Evolutionary conservation across 2,888 invertebrate species (phyloP).

Genomic region (Rhagonycha fulva): DNA sequence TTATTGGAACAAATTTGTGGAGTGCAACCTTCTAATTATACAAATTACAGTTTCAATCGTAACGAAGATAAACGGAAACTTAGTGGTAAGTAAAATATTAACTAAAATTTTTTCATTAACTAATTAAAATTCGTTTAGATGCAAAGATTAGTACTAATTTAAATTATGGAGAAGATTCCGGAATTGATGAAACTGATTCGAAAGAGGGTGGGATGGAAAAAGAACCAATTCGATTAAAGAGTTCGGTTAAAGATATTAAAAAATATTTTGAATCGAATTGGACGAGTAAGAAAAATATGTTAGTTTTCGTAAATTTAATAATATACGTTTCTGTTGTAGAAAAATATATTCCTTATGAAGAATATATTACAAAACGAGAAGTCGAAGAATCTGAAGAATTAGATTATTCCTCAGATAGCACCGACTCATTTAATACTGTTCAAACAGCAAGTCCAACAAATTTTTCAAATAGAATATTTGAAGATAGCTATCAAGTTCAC

Average conservation of each 20-base stretch:
- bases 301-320: neutral
- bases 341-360: conserved; percentile 2
- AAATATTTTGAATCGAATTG: conserved; percentile 1
- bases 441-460: neutral
- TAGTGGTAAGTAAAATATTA: neutral
- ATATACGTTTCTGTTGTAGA: neutral
- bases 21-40: neutral
- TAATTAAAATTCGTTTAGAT: neutral
- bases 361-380: neutral
- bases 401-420: neutral
- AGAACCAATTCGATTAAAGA: neutral
- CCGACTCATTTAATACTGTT: neutral
- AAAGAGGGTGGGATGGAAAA: neutral
- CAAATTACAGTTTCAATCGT: neutral
- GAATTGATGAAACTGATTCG: neutral
- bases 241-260: neutral
- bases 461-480: neutral
- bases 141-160: neutral
- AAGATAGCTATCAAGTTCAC: neutral
- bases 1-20: neutral
- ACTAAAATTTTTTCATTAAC: neutral
- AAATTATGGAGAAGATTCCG: neutral
- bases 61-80: neutral
- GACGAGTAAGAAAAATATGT: neutral
- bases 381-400: neutral